phyloP scores from a whole-genome alignment of 2,888 invertebrate genomes.

The Euplexia lucipara region DNA sequence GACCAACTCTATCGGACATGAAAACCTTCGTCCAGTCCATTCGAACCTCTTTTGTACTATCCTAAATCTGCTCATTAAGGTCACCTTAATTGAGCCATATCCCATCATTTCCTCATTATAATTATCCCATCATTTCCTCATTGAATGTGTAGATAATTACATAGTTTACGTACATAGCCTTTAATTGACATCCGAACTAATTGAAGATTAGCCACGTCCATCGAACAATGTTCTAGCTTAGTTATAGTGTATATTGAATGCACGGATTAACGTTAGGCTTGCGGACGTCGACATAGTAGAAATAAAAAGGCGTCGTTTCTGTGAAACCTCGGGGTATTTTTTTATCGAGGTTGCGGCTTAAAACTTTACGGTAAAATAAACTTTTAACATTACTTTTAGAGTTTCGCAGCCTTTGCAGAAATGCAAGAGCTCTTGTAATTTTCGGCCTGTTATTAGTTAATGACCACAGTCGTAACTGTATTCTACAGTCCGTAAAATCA shows the following conservation, averaged over 20 bases:
- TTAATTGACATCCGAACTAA: conserved; percentile 43
- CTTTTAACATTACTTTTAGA: too few relatives aligned
- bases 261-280: conserved; percentile 9
- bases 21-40: conserved; percentile 1
- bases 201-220: conserved; percentile 55
- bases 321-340: background rate
- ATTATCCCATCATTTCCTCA: conserved; percentile 10
- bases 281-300: background rate
- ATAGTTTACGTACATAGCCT: conserved; percentile 9
- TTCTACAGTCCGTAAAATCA: too few relatives aligned
- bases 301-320: background rate
- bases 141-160: conserved; percentile 8
- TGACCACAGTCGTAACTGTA: too few relatives aligned
- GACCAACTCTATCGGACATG: background rate
- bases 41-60: background rate
- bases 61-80: background rate
- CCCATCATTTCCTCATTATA: conserved; percentile 9
- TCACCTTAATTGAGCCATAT: conserved; percentile 7
- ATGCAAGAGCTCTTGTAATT: too few relatives aligned
- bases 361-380: background rate
- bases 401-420: too few relatives aligned
- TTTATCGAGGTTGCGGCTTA: background rate
- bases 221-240: conserved; percentile 22
- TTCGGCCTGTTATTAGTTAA: too few relatives aligned
- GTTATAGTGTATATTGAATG: conserved; percentile 21